Conservation (phyloP, 1,140 invertebrate genomes). For the Drosophila ogumai region DNA sequence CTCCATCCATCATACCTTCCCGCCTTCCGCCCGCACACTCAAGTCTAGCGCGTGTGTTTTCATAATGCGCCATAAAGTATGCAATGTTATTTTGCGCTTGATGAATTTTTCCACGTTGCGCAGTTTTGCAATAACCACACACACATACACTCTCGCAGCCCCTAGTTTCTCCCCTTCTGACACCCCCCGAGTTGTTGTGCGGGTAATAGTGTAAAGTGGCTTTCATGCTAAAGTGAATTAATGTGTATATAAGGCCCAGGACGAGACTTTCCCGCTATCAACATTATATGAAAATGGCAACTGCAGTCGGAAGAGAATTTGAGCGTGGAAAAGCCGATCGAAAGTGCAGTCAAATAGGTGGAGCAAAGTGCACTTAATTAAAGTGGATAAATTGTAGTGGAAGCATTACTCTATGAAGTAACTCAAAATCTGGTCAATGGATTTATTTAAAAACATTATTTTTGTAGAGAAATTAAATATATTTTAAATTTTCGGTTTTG, state of each 20-base stretch:
- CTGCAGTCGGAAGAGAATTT: conserved; percentile 1
- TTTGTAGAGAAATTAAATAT: neutral
- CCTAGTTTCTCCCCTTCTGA: neutral
- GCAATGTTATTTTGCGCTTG: conserved; percentile 83
- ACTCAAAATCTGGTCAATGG: neutral
- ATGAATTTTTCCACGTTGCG: conserved; percentile 80
- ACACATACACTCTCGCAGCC: neutral
- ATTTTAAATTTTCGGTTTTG: neutral
- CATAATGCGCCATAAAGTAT: conserved; percentile 83
- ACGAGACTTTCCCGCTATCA: conserved; percentile 19
- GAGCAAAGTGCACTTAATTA: conserved; percentile 7
- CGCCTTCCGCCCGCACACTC: conserved; percentile 9
- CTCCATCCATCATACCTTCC: neutral
- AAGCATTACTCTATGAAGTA: neutral
- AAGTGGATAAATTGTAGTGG: neutral
- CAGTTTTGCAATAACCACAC: conserved; percentile 53
- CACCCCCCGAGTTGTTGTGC: conserved; percentile 35
- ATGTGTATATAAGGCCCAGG: conserved; percentile 45
- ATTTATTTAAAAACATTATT: too few species aligned
- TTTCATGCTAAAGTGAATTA: conserved; percentile 71
- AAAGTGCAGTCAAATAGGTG: conserved; percentile 19
- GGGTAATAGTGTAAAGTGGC: conserved; percentile 73
- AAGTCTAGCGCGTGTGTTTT: conserved; percentile 74
- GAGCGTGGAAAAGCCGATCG: conserved; percentile 27
- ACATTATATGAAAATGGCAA: conserved; percentile 12